These are phyloP conservation scores for Vireo griseus DNA, from an alignment of 2,797 vertebrate species.

Conservation along the genomic window DNA sequence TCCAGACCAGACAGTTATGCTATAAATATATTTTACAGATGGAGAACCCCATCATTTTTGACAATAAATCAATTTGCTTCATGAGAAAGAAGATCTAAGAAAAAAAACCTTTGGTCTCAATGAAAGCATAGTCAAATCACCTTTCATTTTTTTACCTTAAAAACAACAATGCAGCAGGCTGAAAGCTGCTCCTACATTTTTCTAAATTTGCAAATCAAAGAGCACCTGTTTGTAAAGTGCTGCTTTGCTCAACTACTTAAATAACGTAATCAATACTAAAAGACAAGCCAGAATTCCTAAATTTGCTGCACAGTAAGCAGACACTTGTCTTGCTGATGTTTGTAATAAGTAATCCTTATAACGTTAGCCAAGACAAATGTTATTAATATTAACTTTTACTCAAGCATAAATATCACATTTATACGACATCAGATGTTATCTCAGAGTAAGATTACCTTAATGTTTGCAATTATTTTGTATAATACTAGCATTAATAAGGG, in stretches of 20 bases:
- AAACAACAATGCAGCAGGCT: neutral
- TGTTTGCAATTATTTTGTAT: neutral
- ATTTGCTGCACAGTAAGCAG: constrained; percentile 37
- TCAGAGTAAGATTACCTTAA: neutral
- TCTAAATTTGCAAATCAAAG: constrained; percentile 66
- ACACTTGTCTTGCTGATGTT: constrained; percentile 36
- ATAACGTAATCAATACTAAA: constrained; percentile 47
- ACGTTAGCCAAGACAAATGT: neutral
- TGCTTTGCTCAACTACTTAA: constrained; percentile 62
- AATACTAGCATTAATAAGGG: neutral
- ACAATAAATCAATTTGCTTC: neutral
- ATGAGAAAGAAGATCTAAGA: neutral
- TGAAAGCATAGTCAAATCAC: constrained; percentile 39
- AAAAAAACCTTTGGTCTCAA: neutral
- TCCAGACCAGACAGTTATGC: neutral
- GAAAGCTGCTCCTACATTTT: constrained; percentile 16
- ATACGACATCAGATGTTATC: neutral
- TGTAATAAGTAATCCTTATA: constrained; percentile 17
- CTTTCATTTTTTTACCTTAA: constrained; percentile 7
- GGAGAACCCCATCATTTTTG: neutral
- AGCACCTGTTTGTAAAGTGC: constrained; percentile 62
- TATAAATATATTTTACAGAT: neutral
- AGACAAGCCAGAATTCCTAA: constrained; percentile 19
- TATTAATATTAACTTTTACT: neutral
- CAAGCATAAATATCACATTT: neutral